Evolutionary conservation across 2,888 invertebrate species (phyloP).

Genomic region (Emmelina monodactyla): DNA sequence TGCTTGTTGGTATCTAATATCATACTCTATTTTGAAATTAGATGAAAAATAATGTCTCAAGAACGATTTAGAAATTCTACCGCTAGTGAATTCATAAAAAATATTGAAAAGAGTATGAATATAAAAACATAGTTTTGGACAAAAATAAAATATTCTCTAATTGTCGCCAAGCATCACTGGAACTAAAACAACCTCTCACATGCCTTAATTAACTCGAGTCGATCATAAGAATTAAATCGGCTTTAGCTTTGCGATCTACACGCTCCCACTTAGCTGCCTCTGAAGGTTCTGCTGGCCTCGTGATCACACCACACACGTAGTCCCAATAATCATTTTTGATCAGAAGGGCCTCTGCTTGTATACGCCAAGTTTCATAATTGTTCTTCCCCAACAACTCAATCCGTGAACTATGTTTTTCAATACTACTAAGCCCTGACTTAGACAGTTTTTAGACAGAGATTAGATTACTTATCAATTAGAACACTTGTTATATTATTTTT

Average conservation of each 20-base stretch:
- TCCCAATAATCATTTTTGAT: neutral
- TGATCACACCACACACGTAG: neutral
- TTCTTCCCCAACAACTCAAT: neutral
- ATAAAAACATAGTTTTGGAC: no score
- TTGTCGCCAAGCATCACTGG: constrained; percentile 2
- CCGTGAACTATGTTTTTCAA: neutral
- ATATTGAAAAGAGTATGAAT: no score
- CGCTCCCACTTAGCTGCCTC: neutral
- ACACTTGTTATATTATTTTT: no score
- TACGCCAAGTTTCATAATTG: neutral
- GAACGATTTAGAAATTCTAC: no score
- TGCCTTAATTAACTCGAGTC: neutral
- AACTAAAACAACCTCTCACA: neutral
- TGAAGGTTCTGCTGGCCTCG: neutral
- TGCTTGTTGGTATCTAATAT: no score
- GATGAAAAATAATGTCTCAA: no score
- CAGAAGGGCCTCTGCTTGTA: neutral
- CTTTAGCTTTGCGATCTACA: neutral
- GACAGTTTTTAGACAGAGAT: no score
- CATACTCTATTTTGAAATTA: no score
- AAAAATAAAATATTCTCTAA: neutral
- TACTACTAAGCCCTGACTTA: neutral
- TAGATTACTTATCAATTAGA: no score
- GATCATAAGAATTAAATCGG: neutral
- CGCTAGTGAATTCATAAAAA: no score